Base-by-base conservation (phyloP, 1,140 invertebrate genomes). In the Tenebrio molitor region DNA sequence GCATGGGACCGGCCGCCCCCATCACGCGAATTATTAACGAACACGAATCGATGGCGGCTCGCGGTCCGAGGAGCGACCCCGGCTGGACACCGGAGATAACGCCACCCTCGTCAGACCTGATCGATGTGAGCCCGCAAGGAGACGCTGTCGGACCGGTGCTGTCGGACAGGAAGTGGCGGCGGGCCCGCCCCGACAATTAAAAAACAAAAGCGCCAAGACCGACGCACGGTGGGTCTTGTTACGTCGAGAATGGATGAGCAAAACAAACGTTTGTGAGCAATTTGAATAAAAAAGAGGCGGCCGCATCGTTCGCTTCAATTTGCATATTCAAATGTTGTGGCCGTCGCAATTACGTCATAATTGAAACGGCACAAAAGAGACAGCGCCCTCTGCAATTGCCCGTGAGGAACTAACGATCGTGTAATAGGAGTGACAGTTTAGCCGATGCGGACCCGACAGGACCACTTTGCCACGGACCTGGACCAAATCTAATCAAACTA, bases 281-380 rank as follows among this genome's bases (percentile, higher is more conserved):
- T 75, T 75, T 77, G 76, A 75, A 77, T 75, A 70, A 75, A 77
- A 74, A 77, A 75, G 69, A 73, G 72, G 50, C 8, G 53, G 53
- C 58, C 66, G 62, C 65, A 64, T 41, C 68, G 65, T 69, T 21
- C 71, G 42, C 29, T 67, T 15, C 42, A 33, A 78, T 78, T 78
- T 78, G 77, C 77, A 78, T 78, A 78, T 78, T 78, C 75, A 78
- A 78, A 78, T 78, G 71, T 76, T 73, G 75, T 74, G 75, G 74
- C 70, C 69, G 74, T 39, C 69, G 77, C 73, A 78, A 78, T 76
- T 78, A 76, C 77, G 71, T 78, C 77, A 78, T 78, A 78, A 78
- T 78, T 78, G 77, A 74, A 78, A 78, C 68, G 72, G 75, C 69
- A 77, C 74, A 76, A 76, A 76, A 77, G 76, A 75, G 74, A 76